These are phyloP conservation scores for Mormyrus iriodes DNA, from an alignment of 2,113 vertebrate genomes.

Conservation along the genomic window DNA sequence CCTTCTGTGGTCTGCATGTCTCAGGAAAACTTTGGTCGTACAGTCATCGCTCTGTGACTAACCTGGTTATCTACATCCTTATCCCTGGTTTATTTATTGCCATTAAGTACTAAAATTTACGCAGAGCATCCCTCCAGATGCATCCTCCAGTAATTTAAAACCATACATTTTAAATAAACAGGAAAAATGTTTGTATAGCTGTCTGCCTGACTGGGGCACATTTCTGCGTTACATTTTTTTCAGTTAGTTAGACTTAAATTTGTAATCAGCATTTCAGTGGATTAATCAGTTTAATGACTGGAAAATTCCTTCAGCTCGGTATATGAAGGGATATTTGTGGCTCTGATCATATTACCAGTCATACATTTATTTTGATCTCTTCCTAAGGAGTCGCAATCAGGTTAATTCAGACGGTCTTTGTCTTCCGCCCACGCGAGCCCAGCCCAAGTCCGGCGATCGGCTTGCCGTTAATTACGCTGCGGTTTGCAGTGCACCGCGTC, in stretches of 20 bases:
- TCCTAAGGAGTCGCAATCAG: slow-evolving; percentile 25
- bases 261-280: slow-evolving; percentile 72
- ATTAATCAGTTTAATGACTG: slow-evolving; percentile 72
- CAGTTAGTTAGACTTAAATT: slow-evolving; percentile 56
- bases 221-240: slow-evolving; percentile 41
- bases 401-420: slow-evolving; percentile 11
- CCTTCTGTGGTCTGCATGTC: neutral
- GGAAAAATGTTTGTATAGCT: slow-evolving; percentile 38
- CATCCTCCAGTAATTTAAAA: neutral
- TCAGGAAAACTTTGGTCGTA: neutral
- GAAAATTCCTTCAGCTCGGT: slow-evolving; percentile 62
- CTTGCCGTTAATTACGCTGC: neutral
- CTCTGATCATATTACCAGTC: slow-evolving; percentile 28
- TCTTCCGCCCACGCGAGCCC: neutral
- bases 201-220: slow-evolving; percentile 48
- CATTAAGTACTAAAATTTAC: neutral
- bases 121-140: neutral
- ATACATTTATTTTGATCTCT: slow-evolving; percentile 20
- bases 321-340: slow-evolving; percentile 47
- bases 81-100: neutral
- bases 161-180: neutral
- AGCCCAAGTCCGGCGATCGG: neutral
- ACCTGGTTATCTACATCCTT: neutral
- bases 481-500: neutral
- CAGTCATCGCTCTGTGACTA: neutral